Conservation (phyloP, 2,113 vertebrate genomes). For the Cyanoderma ruficeps region DNA sequence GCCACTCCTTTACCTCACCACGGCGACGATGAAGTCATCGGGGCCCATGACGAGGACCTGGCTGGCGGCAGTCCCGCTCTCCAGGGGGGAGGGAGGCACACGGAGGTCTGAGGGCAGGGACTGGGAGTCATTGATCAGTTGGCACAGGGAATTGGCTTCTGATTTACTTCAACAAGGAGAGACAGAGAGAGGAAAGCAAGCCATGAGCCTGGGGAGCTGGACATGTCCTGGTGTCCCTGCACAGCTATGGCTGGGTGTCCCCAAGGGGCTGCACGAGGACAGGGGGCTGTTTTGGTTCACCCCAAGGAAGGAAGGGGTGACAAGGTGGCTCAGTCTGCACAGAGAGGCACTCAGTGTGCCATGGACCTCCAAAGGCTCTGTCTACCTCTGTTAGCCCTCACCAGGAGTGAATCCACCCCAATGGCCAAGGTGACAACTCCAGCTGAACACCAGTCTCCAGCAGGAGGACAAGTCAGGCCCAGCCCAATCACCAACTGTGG, state of each 20-base stretch:
- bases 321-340: background rate
- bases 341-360: background rate
- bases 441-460: background rate
- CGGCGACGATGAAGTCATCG: constrained; percentile 92
- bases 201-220: background rate
- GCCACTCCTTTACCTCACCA: constrained; percentile 82
- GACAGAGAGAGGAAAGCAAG: background rate
- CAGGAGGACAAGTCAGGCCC: background rate
- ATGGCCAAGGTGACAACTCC: background rate
- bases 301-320: background rate
- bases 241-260: accelerated
- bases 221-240: background rate
- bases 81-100: constrained; percentile 72
- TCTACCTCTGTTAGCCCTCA: background rate
- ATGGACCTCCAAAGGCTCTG: background rate
- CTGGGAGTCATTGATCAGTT: constrained; percentile 89
- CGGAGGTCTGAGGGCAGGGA: constrained; percentile 75
- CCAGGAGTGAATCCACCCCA: background rate
- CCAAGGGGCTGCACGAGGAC: background rate
- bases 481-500: accelerated
- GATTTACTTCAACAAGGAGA: constrained; percentile 78
- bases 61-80: constrained; percentile 77
- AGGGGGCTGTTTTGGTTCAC: background rate
- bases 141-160: constrained; percentile 81
- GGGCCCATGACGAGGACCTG: constrained; percentile 96